Evolutionary conservation across 2,113 vertebrate species (phyloP), one percentile per base, ranked within the genome.

Genomic region (Phrynosoma platyrhinos): DNA sequence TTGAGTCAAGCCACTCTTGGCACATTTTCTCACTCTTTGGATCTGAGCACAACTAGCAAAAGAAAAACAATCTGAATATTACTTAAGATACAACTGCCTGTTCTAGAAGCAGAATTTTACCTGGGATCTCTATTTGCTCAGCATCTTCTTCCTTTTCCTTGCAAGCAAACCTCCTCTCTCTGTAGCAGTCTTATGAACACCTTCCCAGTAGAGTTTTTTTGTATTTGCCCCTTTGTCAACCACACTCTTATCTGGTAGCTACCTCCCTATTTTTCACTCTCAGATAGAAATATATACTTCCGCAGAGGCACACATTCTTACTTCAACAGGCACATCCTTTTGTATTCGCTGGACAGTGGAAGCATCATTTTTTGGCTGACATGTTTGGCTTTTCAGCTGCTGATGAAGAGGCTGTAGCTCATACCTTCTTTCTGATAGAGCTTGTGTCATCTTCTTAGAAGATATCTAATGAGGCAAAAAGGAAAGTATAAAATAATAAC

Each of bases 401-500:
- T 96, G 97, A 71, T 98, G 98, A 6, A 99, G 92, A 87, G 98
- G 95, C 86, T 98, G 98, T 16, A 99, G 87, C 76, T 98, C 96
- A 0, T 58, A 88, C 4, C 96, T 96, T 94, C 97, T 98, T 92
- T 99, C 98, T 10, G 93, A 80, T 92, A 99, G 95, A 87, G 98
- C 96, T 3, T 96, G 97, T 0, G 92, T 95, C 76, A 98, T 96
- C 88, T 97, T 97, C 89, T 96, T 93, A 9, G 97, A 95, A 78
- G 97, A 96, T 30, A 86, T 95, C 98, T 99, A 89, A 84, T 72
- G 81, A 87, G 58, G 23, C 2, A 92, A 64, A 0, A 1, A 32
- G 12, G 71, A 71, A n/a, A 55, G 77, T 71, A 53, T 0, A 85
- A 2, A 4, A 27, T 0, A 85, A 76, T 3, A 30, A 21, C 20